Percentiles rank a stretch among this genome's conserved stretches.
phyloP scores from a whole-genome alignment of 2,113 vertebrate genomes.

The Eurypyga helias region DNA sequence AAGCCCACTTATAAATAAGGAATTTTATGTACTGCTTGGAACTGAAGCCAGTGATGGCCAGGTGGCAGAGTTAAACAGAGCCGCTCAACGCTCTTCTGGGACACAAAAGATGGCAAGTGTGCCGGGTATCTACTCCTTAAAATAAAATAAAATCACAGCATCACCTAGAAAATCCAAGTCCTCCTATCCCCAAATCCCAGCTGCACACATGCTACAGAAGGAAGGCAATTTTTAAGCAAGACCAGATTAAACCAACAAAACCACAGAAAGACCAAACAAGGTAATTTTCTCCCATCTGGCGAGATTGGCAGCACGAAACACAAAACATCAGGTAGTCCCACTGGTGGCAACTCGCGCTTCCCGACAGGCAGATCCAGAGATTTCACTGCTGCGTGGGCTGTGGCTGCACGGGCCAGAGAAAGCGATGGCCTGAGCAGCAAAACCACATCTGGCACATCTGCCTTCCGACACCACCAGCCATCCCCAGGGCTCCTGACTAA shows the following conservation, averaged over 20 bases:
- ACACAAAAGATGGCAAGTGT: not conserved
- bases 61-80: not conserved
- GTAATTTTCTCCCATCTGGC: not conserved
- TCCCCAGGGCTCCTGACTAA: not conserved
- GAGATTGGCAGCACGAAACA: fast-evolving
- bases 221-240: not conserved
- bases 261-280: not conserved
- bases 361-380: not conserved
- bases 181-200: not conserved
- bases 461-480: not conserved
- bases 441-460: not conserved
- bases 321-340: not conserved
- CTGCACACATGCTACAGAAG: fast-evolving
- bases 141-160: not conserved
- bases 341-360: not conserved
- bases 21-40: not conserved
- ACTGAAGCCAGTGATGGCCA: not conserved
- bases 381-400: not conserved
- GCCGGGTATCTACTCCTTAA: not conserved
- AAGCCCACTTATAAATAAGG: not conserved
- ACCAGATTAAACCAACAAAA: not conserved
- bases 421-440: not conserved
- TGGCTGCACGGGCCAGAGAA: fast-evolving
- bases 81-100: not conserved
- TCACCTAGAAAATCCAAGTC: not conserved